A percentile compares a stretch with the other conserved stretches of the same genome.
Conservation (phyloP, 2,113 vertebrate genomes). For the Rhinogobius similis region DNA sequence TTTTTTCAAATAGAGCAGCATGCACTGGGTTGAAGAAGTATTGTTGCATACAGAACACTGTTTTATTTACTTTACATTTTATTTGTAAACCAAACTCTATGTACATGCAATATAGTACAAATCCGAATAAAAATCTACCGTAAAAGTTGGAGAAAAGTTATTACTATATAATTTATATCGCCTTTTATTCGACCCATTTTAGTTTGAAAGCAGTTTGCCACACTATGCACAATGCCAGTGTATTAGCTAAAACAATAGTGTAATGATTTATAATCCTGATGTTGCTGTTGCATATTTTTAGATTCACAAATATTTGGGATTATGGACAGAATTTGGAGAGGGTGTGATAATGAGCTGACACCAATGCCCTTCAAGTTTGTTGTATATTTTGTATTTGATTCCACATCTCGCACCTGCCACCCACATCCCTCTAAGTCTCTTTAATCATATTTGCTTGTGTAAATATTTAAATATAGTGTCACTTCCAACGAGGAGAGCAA, state of each 20-base stretch:
- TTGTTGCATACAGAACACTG: neutral
- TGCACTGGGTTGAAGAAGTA: neutral
- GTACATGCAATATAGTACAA: too few relatives aligned
- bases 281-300: neutral
- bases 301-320: neutral
- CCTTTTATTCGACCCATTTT: neutral
- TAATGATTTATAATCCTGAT: neutral
- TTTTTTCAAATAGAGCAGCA: neutral
- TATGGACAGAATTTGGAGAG: neutral
- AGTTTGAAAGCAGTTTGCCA: neutral
- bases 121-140: too few relatives aligned
- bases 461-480: constrained; percentile 13
- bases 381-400: constrained; percentile 22
- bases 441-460: constrained; percentile 18
- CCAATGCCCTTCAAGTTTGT: neutral
- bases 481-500: constrained; percentile 54
- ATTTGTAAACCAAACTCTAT: too few relatives aligned
- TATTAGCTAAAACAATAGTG: too few relatives aligned
- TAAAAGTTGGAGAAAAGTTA: too few relatives aligned
- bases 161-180: too few relatives aligned
- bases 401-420: constrained; percentile 7
- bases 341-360: neutral
- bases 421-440: constrained; percentile 16
- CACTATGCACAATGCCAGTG: too few relatives aligned
- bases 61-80: neutral